phyloP scores from a whole-genome alignment of 1,140 invertebrate species.

The Cyclargus thomasi region DNA sequence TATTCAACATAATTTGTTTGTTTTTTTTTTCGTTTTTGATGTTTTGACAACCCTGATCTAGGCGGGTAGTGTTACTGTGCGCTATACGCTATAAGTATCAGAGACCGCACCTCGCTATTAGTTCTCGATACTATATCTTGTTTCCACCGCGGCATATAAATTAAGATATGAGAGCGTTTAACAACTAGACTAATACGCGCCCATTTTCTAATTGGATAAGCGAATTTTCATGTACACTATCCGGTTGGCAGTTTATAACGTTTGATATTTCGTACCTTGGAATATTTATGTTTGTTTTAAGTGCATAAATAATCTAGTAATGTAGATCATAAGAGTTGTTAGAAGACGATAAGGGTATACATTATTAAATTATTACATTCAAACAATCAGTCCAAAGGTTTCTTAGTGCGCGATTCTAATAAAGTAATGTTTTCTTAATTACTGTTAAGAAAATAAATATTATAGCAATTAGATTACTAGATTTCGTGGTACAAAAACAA shows the following conservation, averaged over 20 bases:
- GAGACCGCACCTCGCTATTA: slow-evolving; percentile 58
- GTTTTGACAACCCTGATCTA: background rate
- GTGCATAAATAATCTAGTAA: too few species aligned
- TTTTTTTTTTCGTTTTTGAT: background rate
- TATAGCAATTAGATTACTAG: background rate
- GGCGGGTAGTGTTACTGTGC: slow-evolving; percentile 4
- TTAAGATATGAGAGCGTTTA: slow-evolving; percentile 43
- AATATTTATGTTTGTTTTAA: too few species aligned
- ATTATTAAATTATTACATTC: too few species aligned
- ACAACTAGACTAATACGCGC: slow-evolving; percentile 34
- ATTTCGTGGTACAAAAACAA: background rate
- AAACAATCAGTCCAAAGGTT: too few species aligned
- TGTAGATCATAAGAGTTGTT: too few species aligned
- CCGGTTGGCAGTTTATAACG: background rate
- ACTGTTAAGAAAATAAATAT: too few species aligned
- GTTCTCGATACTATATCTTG: slow-evolving; percentile 39
- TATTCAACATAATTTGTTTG: too few species aligned
- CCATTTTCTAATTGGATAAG: slow-evolving; percentile 4
- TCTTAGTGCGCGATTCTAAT: too few species aligned
- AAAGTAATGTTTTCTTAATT: too few species aligned
- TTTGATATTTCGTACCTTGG: too few species aligned
- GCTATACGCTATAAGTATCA: slow-evolving; percentile 43
- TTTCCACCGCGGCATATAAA: slow-evolving; percentile 28
- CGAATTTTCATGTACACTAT: slow-evolving; percentile 20
- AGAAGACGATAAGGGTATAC: too few species aligned